These are phyloP conservation scores for Acanthurus leucopareius DNA, from an alignment of 2,797 vertebrate genomes.

Conservation along the genomic window DNA sequence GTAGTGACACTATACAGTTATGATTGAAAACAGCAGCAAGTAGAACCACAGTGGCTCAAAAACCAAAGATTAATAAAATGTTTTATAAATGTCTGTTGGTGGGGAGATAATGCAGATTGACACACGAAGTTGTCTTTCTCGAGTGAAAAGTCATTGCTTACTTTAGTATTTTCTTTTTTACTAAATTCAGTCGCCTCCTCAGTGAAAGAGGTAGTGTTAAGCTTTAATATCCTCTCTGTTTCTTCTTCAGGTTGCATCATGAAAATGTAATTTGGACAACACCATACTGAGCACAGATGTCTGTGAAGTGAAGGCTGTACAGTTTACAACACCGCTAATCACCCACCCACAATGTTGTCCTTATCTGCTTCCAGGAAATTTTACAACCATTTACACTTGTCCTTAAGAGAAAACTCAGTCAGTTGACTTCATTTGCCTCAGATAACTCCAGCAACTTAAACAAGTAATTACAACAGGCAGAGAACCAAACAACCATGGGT, in stretches of 20 bases:
- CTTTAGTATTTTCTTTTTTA: constrained; percentile 19
- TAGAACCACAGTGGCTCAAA: constrained; percentile 40
- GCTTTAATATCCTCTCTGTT: constrained; percentile 6
- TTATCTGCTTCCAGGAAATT: too few relatives aligned
- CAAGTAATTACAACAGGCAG: too few relatives aligned
- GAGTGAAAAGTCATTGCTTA: constrained; percentile 44
- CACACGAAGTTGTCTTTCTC: constrained; percentile 40
- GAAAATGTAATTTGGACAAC: constrained; percentile 21
- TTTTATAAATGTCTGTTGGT: constrained; percentile 16
- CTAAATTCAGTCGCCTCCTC: constrained; percentile 19
- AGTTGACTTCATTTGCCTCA: too few relatives aligned
- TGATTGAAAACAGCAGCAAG: constrained; percentile 40
- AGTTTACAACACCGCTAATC: too few relatives aligned
- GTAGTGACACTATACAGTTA: constrained; percentile 5
- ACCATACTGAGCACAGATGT: constrained; percentile 40
- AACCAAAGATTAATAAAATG: constrained; percentile 27
- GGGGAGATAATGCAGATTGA: constrained; percentile 54
- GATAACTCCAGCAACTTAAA: too few relatives aligned
- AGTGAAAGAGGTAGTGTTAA: neutral
- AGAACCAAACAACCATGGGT: too few relatives aligned
- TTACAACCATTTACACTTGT: too few relatives aligned
- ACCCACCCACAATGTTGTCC: too few relatives aligned
- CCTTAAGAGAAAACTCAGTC: too few relatives aligned
- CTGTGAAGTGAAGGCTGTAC: too few relatives aligned
- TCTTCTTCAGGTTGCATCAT: constrained; percentile 39